Percentiles rank a stretch among this genome's conserved stretches.
Evolutionary conservation across 2,113 vertebrate species (phyloP).

Genomic region (Rattus norvegicus): DNA sequence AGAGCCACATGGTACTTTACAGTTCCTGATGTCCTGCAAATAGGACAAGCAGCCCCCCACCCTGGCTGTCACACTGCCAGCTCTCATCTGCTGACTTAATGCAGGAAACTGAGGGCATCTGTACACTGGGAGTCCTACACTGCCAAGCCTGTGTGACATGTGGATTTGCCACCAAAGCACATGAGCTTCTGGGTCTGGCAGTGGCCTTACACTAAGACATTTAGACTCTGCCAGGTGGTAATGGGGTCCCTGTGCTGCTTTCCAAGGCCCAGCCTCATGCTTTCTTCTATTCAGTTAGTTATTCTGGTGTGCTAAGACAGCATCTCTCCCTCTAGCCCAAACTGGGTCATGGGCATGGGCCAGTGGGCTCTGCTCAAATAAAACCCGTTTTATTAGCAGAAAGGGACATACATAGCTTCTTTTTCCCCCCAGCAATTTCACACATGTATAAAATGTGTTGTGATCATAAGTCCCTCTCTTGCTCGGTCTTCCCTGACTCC

Average conservation of each 20-base stretch:
- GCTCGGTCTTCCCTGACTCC: neutral
- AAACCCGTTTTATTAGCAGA: neutral
- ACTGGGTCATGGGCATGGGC: neutral
- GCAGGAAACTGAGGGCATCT: neutral
- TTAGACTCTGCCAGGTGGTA: neutral
- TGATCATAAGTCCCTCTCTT: too few relatives aligned
- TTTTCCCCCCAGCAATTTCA: too few relatives aligned
- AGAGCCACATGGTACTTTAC: fast-evolving
- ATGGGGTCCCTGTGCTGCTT: too few relatives aligned
- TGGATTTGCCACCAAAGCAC: neutral
- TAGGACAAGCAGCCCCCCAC: neutral
- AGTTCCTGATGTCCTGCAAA: neutral
- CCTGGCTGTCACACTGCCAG: neutral
- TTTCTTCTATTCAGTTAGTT: neutral
- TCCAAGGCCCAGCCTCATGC: neutral
- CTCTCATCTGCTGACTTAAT: neutral
- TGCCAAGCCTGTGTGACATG: neutral
- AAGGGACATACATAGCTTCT: too few relatives aligned
- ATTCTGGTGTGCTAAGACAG: neutral
- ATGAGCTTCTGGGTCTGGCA: neutral
- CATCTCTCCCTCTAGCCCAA: neutral
- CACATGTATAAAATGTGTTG: neutral
- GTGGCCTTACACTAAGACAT: neutral
- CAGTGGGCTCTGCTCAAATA: neutral
- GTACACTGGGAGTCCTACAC: fast-evolving